phyloP scores from a whole-genome alignment of 2,797 vertebrate species.

The Heterohyrax brucei region DNA sequence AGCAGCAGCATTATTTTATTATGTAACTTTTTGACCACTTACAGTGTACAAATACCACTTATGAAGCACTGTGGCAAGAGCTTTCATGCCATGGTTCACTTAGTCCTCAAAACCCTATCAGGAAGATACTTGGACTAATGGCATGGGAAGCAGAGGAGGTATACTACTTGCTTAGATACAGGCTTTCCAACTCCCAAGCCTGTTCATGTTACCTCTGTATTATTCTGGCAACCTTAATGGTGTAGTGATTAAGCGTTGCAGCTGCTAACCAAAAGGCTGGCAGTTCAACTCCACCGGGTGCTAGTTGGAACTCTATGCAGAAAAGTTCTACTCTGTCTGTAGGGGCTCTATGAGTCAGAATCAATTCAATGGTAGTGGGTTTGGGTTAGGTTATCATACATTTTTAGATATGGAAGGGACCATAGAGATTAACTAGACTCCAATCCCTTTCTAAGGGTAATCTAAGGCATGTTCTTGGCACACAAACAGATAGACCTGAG shows the following conservation, averaged over 20 bases:
- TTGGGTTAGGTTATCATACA: not conserved
- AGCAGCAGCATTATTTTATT: not conserved
- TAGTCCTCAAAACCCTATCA: not conserved
- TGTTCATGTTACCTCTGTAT: not conserved
- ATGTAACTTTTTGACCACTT: conserved; percentile 38
- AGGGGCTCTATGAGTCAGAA: too few species aligned
- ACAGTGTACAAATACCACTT: not conserved
- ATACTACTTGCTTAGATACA: not conserved
- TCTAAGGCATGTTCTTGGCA: conserved; percentile 39
- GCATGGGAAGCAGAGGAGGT: not conserved
- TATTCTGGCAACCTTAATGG: not conserved
- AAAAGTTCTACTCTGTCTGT: too few species aligned
- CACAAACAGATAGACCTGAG: not conserved
- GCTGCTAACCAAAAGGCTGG: too few species aligned
- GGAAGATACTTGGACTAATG: conserved; percentile 26
- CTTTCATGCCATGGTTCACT: not conserved
- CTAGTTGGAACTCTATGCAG: too few species aligned
- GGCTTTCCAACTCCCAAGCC: not conserved
- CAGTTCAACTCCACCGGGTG: too few species aligned
- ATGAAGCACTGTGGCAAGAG: not conserved
- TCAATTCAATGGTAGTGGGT: too few species aligned
- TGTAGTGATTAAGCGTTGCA: too few species aligned
- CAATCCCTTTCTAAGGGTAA: not conserved
- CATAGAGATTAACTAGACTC: conserved; percentile 5
- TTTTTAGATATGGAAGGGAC: conserved; percentile 6